Base-by-base conservation (phyloP, 1,140 invertebrate genomes). In the Drosophila truncata region DNA sequence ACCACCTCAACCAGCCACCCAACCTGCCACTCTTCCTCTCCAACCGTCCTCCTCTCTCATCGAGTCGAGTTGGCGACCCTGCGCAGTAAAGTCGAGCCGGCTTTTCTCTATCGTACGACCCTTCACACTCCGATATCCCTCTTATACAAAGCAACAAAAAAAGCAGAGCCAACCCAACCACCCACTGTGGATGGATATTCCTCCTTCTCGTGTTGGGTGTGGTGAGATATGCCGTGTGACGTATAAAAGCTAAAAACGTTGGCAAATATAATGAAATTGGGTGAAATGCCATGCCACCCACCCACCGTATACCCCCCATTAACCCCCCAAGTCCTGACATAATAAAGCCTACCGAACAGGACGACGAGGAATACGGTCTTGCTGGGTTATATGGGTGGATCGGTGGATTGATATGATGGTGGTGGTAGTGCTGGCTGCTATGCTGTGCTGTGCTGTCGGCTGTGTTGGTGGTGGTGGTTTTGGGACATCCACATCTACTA, bases 181-280 rank as follows among this genome's bases (percentile, higher is more conserved):
- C 35, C 65, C 69, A 72, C 69, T 59, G 35, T 14, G 62, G 39
- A 52, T 67, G 50, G 50, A 54, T 54, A 54, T 52, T 52, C 60
- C 66, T 44, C 47, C 41, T 27, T 11, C 31, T 54, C 14, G 57
- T 64, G 57, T 69, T 84, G 70, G 80, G 86, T 86, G 86, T 91
- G 85, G 85, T 90, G 85, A 90, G 90, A 90, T 87, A 90, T 91
- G 82, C 85, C 85, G 90, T 90, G 90, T 90, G 86, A 86, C 82
- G 86, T 90, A 90, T 91, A 90, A 90, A 90, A 91, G 86, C 86
- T 90, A 86, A 90, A 90, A 90, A 90, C 82, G 86, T 91, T 91
- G 87, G 86, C 86, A 90, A 90, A 90, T 90, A 90, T 90, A 90
- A 90, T 90, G 86, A 90, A 90, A 90, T 90, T 90, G 86, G 86